Conservation (phyloP, 2,888 invertebrate genomes). For the Macrophya alboannulata region DNA sequence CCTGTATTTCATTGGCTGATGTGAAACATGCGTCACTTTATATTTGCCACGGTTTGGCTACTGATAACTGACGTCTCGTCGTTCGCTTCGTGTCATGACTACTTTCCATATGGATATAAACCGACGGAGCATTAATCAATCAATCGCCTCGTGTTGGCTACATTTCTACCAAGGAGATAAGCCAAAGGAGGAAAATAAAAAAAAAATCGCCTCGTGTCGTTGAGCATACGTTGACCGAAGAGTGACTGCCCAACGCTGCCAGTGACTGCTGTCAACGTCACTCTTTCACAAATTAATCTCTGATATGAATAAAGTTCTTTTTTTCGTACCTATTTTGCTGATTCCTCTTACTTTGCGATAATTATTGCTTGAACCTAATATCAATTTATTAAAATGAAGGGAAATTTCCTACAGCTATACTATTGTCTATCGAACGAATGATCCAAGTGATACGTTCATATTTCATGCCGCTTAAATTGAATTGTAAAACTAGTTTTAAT, state of each 20-base stretch:
- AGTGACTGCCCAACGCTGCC: no score
- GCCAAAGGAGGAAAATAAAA: no score
- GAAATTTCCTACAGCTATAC: not conserved
- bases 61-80: constrained; percentile 15
- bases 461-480: not conserved
- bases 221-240: no score
- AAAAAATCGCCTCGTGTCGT: no score
- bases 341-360: not conserved
- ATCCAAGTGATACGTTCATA: not conserved
- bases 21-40: not conserved
- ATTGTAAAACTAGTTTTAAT: not conserved
- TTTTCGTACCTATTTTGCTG: not conserved
- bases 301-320: not conserved
- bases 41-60: not conserved
- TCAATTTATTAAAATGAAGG: not conserved
- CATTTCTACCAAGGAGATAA: no score
- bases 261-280: constrained; percentile 25
- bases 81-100: constrained; percentile 11
- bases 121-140: no score
- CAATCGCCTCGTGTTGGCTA: no score
- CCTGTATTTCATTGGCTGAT: constrained; percentile 3
- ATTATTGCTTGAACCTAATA: not conserved
- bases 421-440: not conserved
- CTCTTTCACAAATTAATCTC: not conserved
- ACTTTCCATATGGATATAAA: no score